phyloP scores from a whole-genome alignment of 1,140 invertebrate species.

The Zaprionus ornatus region DNA sequence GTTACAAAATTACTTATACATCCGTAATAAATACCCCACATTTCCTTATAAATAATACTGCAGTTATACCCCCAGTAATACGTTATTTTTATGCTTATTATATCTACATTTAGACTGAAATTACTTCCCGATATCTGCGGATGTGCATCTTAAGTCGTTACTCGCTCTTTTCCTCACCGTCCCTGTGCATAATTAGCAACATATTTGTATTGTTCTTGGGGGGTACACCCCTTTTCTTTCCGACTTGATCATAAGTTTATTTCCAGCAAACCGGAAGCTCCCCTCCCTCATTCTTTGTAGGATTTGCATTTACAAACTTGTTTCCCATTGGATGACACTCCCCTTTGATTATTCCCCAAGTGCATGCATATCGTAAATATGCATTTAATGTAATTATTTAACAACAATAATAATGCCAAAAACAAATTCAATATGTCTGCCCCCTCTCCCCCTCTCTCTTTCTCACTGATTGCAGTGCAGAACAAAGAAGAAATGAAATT shows the following conservation, averaged over 20 bases:
- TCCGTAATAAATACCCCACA: too few species aligned
- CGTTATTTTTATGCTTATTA: neutral
- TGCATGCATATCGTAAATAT: constrained; percentile 46
- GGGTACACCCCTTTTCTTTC: constrained; percentile 6
- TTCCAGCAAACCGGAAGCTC: constrained; percentile 56
- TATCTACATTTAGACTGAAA: neutral
- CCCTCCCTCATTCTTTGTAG: too few species aligned
- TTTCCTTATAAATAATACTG: neutral
- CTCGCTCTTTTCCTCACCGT: neutral
- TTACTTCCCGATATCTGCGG: neutral
- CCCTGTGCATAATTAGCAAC: neutral
- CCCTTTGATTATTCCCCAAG: constrained; percentile 48
- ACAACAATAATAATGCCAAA: constrained; percentile 37
- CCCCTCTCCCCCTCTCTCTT: neutral
- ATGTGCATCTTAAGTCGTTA: neutral
- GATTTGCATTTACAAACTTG: constrained; percentile 44
- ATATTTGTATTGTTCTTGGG: neutral
- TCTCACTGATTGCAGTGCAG: constrained; percentile 19
- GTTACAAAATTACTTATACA: too few species aligned
- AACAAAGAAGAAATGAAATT: constrained; percentile 58
- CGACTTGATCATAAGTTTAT: constrained; percentile 42
- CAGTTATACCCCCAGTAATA: neutral
- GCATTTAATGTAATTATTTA: constrained; percentile 39
- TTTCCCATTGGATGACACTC: constrained; percentile 48
- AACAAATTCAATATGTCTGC: constrained; percentile 42